These are phyloP conservation scores for Patella depressa DNA, from an alignment of 2,888 invertebrate genomes.

Conservation along the genomic window DNA sequence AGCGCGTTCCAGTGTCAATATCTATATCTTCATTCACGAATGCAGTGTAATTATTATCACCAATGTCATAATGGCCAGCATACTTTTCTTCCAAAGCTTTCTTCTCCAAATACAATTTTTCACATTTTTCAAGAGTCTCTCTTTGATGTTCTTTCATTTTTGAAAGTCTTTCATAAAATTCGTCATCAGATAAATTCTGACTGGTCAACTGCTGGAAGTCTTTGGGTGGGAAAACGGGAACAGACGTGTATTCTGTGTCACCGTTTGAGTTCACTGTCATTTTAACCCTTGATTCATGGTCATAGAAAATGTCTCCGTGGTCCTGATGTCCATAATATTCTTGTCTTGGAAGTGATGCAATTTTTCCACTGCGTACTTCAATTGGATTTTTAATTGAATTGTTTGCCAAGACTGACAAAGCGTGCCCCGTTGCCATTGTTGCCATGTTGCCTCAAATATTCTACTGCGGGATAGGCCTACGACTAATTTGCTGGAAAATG, in stretches of 20 bases:
- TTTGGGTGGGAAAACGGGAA: slow-evolving; percentile 27
- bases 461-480: not conserved
- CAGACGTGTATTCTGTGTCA: slow-evolving; percentile 32
- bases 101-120: slow-evolving; percentile 64
- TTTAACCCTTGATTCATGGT: slow-evolving; percentile 41
- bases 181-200: slow-evolving; percentile 57
- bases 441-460: slow-evolving; percentile 47
- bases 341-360: slow-evolving; percentile 42
- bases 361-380: slow-evolving; percentile 59
- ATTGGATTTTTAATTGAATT: slow-evolving; percentile 64
- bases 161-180: slow-evolving; percentile 64
- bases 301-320: slow-evolving; percentile 37
- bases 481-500: not conserved
- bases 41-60: not conserved
- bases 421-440: slow-evolving; percentile 69
- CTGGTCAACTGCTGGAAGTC: slow-evolving; percentile 30
- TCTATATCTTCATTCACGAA: not conserved
- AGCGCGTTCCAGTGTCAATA: not conserved
- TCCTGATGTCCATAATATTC: slow-evolving; percentile 17
- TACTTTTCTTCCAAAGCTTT: slow-evolving; percentile 21
- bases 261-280: slow-evolving; percentile 29
- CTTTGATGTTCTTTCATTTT: slow-evolving; percentile 66
- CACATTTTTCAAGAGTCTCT: slow-evolving; percentile 64
- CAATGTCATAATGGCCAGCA: slow-evolving; percentile 6
- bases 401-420: slow-evolving; percentile 64